Evolutionary conservation across 2,113 vertebrate genomes (phyloP), one percentile per base, ranked within the genome.

Genomic region (Isurus oxyrinchus): DNA sequence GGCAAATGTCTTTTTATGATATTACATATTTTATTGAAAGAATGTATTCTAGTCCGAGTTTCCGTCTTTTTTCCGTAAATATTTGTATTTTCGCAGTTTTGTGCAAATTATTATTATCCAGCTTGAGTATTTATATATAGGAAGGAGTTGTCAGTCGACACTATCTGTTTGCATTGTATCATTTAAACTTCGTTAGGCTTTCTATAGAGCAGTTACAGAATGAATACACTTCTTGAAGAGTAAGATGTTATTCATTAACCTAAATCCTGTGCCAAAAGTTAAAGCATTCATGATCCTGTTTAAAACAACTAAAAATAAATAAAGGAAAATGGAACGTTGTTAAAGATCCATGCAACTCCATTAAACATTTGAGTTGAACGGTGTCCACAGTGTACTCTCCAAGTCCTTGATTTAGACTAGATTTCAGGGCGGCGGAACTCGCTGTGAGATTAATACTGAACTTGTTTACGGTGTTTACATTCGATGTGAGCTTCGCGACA

Each of bases 231-330:
- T 10, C 0, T 61, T 25, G 61, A 67, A 81, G 44, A 67, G 91
- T 95, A 87, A 88, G 97, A 97, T 96, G 97, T 96, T 97, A 97
- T 97, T 97, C 97, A 97, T 97, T 98, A 94, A 61, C 16, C 27
- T 96, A 97, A 97, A 97, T 97, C 97, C 25, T 97, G 97, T 98
- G 97, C 97, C 98, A 98, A 97, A 98, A 96, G 27, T 97, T 98
- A 55, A 72, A 95, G 40, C 44, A 31, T 35, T 57, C 25, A 31
- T 53, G 23, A 53, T 63, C 59, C 93, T 67, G n/a, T 91, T 57
- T 67, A 69, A 66, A 67, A 49, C n/a, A 95, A 67, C 25, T 2
- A 40, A 7, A 63, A 49, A 49, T 49, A 49, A 49, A 93, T 31
- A 59, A 93, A 19, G 11, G 14, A 59, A 91, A 59, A 27, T 3